Evolutionary conservation across 1,140 invertebrate genomes (phyloP), one percentile per base, ranked within the genome.

Genomic region (Wiebesia pumilae): DNA sequence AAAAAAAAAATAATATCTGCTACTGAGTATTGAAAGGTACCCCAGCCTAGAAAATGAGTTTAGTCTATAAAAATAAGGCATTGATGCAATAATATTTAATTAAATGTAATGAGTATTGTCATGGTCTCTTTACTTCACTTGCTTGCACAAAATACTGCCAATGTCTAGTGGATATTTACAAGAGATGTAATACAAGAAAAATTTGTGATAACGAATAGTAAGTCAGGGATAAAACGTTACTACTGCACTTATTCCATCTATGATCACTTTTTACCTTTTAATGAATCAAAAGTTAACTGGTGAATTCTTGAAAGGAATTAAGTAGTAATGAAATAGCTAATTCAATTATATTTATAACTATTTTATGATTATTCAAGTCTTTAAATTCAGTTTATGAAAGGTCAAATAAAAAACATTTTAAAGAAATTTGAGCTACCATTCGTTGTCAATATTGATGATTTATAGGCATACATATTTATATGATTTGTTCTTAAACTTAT

Each of bases 131-230:
- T 69, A 86, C 62, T 87, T 87, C 40, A 79, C 43, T 81, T 40
- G 67, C 51, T 81, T 81, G 73, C 78, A 87, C 82, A 87, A 84
- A 81, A 80, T 87, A 87, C 54, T 87, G 78, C 65, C 78, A 87
- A 84, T 87, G 77, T 38, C 19, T 81, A 86, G 69, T 67, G 58
- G 12, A 80, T n/a, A 83, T 21, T 79, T 86, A 75, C 33, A 35
- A 82, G 30, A 86, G 19, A 43, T 82, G 58, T 83, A 67, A 62
- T 73, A 84, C 12, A 65, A 84, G 47, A 51, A 73, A 73, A 86
- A 82, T 69, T 69, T 87, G 82, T 87, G 82, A 82, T 88, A 85
- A 85, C 7, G 40, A 81, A 81, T 80, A 84, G 67, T 62, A 85
- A 69, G 80, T 83, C 40, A 58, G 24, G 43, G 62, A 84, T 75